Evolutionary conservation across 1,140 invertebrate species (phyloP).

Genomic region (Drosophila pectinifera): DNA sequence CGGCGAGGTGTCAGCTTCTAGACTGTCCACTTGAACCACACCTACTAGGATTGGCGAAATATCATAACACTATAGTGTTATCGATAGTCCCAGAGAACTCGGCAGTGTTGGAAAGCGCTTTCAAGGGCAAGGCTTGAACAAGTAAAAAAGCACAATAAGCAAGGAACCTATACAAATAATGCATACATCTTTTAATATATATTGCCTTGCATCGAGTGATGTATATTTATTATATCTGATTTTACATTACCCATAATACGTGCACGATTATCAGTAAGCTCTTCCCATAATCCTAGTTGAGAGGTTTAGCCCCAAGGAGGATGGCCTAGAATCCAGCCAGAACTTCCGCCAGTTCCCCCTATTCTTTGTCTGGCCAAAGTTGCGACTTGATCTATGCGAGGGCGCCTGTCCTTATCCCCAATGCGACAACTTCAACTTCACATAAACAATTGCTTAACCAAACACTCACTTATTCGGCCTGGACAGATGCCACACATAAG

Average conservation of each 20-base stretch:
- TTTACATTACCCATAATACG: slow-evolving; percentile 2
- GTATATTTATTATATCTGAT: background rate
- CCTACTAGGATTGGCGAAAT: background rate
- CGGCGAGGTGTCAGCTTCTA: background rate
- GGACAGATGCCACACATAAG: slow-evolving; percentile 44
- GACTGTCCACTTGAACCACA: background rate
- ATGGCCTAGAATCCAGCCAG: slow-evolving; percentile 20
- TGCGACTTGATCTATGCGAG: slow-evolving; percentile 36
- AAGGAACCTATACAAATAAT: too few relatives aligned
- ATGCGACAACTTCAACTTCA: slow-evolving; percentile 62
- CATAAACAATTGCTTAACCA: slow-evolving; percentile 78
- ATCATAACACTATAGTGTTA: background rate
- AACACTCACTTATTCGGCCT: slow-evolving; percentile 63
- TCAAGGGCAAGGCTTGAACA: background rate
- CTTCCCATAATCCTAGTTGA: slow-evolving; percentile 5
- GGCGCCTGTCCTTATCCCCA: slow-evolving; percentile 42
- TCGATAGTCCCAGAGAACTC: background rate
- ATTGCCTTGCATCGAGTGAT: background rate
- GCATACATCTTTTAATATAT: too few relatives aligned
- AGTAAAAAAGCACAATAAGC: too few relatives aligned
- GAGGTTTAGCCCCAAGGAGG: background rate
- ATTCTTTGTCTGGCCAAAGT: slow-evolving; percentile 1
- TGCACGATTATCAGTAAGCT: slow-evolving; percentile 18
- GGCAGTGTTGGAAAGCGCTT: background rate
- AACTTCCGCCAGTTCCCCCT: background rate